Percentiles rank a stretch among this genome's conserved stretches.
phyloP scores from a whole-genome alignment of 2,888 invertebrate genomes.

The Thalpophila matura region DNA sequence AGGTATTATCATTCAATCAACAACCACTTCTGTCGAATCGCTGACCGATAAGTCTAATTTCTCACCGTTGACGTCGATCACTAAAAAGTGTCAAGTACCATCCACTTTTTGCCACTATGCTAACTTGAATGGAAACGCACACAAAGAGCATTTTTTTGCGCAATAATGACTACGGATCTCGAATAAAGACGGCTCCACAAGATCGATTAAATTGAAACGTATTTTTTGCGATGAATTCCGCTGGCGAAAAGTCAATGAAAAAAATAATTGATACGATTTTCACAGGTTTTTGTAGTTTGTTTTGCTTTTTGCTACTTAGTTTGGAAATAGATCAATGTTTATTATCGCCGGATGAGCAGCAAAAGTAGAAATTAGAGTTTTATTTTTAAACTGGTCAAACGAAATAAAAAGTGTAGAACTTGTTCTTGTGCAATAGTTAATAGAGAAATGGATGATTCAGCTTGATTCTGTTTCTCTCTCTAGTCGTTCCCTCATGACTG shows the following conservation, averaged over 20 bases:
- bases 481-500: too few relatives aligned
- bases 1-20: conserved; percentile 47
- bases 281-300: neutral
- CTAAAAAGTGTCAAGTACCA: conserved; percentile 55
- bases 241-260: conserved; percentile 9
- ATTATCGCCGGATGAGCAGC: conserved; percentile 5
- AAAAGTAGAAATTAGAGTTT: conserved; percentile 7
- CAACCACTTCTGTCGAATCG: conserved; percentile 15
- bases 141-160: conserved; percentile 49
- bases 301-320: conserved; percentile 24
- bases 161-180: conserved; percentile 51
- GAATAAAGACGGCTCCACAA: conserved; percentile 43
- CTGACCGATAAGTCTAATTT: conserved; percentile 60
- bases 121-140: conserved; percentile 51
- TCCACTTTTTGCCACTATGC: conserved; percentile 36
- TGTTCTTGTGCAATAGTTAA: neutral
- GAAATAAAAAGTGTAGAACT: neutral
- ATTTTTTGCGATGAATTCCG: conserved; percentile 36
- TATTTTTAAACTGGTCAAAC: neutral
- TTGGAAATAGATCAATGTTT: conserved; percentile 14
- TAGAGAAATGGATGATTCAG: neutral
- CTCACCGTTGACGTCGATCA: conserved; percentile 8
- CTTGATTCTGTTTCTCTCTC: neutral
- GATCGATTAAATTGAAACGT: conserved; percentile 50
- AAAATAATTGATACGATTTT: conserved; percentile 29